These are phyloP conservation scores for Polydrusus cervinus DNA, from an alignment of 2,888 invertebrate species.

Conservation along the genomic window DNA sequence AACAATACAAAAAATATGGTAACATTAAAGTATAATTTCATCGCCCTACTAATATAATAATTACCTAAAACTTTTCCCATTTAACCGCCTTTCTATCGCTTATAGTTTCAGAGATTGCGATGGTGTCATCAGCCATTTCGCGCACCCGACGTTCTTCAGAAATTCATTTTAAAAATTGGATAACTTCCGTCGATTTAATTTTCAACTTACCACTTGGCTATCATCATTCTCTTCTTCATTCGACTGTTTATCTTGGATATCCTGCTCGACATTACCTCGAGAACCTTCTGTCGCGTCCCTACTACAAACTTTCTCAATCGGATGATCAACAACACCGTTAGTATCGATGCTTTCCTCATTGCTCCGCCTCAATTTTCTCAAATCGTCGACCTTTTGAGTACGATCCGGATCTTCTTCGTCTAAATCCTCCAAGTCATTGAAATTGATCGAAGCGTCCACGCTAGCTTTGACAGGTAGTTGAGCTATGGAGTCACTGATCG, in stretches of 20 bases:
- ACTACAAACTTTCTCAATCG: background rate
- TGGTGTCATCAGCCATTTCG: no score
- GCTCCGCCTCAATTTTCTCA: background rate
- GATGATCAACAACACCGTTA: background rate
- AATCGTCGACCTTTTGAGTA: conserved; percentile 1
- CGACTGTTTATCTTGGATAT: background rate
- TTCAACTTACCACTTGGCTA: background rate
- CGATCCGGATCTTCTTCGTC: background rate
- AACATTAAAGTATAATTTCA: no score
- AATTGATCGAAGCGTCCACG: background rate
- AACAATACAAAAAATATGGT: no score
- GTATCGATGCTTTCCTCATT: background rate
- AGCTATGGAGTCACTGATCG: background rate
- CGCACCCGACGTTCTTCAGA: no score
- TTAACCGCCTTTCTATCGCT: no score
- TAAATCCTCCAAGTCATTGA: background rate
- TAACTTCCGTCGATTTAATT: no score
- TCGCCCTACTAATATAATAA: no score
- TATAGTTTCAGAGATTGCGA: no score
- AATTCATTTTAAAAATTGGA: no score
- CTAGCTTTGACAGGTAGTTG: background rate
- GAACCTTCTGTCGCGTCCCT: background rate
- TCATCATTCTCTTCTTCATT: conserved; percentile 1
- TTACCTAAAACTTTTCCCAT: no score
- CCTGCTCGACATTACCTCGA: background rate